Conservation (phyloP, 2,113 vertebrate genomes). For the Thomomys bottae region DNA sequence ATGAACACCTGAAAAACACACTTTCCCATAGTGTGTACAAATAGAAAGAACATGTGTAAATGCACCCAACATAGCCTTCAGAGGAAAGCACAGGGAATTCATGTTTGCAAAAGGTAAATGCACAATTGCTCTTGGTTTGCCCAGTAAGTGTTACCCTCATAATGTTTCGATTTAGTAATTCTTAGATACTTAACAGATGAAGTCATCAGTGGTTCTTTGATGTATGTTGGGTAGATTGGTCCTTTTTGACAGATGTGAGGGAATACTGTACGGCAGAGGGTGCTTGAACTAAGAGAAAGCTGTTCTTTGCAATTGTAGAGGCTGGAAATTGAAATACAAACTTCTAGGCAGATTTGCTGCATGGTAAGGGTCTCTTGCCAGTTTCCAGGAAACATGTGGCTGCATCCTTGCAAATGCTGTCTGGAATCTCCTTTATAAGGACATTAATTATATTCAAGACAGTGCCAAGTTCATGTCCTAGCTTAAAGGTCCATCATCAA, state of each 20-base stretch:
- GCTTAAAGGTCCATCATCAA: not conserved
- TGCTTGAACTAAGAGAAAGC: not conserved
- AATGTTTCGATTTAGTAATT: not conserved
- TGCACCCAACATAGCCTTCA: rapidly evolving
- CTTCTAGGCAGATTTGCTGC: not conserved
- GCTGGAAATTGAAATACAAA: not conserved
- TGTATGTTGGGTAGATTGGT: not conserved
- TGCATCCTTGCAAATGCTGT: not conserved
- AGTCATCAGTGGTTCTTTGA: not conserved
- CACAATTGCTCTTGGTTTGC: not conserved
- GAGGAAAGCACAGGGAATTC: too few relatives aligned
- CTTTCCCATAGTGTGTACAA: not conserved
- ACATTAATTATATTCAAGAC: not conserved
- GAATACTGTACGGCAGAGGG: not conserved
- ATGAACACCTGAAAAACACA: not conserved
- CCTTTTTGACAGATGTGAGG: not conserved
- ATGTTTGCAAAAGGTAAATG: not conserved
- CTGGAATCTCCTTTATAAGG: not conserved
- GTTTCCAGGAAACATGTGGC: not conserved
- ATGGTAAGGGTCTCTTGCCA: not conserved
- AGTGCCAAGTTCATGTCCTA: not conserved
- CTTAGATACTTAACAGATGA: not conserved
- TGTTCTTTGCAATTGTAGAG: not conserved
- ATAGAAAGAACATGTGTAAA: not conserved
- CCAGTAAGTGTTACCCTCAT: not conserved